These are phyloP conservation scores for Leptogaster cylindrica DNA, from an alignment of 2,888 invertebrate genomes.

Conservation along the genomic window DNA sequence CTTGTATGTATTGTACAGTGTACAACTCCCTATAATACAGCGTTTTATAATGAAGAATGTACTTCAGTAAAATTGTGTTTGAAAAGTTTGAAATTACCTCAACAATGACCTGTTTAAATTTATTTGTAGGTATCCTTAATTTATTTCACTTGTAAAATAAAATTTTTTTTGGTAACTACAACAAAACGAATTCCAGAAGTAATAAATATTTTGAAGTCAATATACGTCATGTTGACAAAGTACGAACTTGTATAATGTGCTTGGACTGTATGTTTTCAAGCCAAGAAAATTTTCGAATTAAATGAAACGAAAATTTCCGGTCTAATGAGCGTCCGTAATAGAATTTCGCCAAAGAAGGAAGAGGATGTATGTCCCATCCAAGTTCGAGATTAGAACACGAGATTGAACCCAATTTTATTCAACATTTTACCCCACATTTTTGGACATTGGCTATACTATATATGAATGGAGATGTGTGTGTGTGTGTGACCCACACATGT, in stretches of 20 bases:
- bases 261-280: constrained; percentile 8
- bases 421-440: constrained; percentile 30
- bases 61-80: too few relatives aligned
- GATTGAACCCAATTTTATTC: constrained; percentile 43
- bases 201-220: constrained; percentile 32
- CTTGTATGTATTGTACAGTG: too few relatives aligned
- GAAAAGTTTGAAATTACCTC: too few relatives aligned
- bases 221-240: constrained; percentile 38
- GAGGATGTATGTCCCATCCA: constrained; percentile 46
- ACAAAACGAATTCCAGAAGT: too few relatives aligned
- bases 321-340: constrained; percentile 45
- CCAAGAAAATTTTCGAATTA: constrained; percentile 45
- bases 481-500: too few relatives aligned
- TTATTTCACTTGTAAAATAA: too few relatives aligned
- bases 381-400: constrained; percentile 43
- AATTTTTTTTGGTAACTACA: too few relatives aligned
- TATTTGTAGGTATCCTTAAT: too few relatives aligned
- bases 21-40: too few relatives aligned
- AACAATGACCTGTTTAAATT: too few relatives aligned
- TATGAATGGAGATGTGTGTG: too few relatives aligned
- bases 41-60: too few relatives aligned
- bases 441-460: constrained; percentile 28
- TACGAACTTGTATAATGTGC: constrained; percentile 5
- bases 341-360: constrained; percentile 35
- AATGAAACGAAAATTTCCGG: constrained; percentile 49